These are phyloP conservation scores for Elgonia sp. DNA, from an alignment of 2,888 invertebrate species.

Conservation along the genomic window DNA sequence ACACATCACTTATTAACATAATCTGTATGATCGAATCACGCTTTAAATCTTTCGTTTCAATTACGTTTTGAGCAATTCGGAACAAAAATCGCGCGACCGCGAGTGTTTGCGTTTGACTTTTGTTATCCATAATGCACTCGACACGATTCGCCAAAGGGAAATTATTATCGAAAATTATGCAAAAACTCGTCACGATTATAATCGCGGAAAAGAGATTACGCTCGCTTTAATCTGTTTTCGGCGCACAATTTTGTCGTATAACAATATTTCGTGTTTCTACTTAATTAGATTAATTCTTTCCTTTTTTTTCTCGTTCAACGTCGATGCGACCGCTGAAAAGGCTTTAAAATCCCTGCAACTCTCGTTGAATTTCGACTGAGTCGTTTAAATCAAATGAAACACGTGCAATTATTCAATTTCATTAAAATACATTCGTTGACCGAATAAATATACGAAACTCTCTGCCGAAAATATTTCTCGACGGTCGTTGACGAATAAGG, in stretches of 20 bases:
- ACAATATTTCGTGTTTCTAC: slow-evolving; percentile 30
- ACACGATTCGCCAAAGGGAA: slow-evolving; percentile 2
- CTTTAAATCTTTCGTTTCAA: slow-evolving; percentile 41
- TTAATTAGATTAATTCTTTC: slow-evolving; percentile 40
- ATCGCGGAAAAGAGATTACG: slow-evolving; percentile 13
- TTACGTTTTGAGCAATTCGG: slow-evolving; percentile 33
- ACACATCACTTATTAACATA: slow-evolving; percentile 42
- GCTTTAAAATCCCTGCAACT: slow-evolving; percentile 20
- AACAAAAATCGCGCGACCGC: slow-evolving; percentile 9
- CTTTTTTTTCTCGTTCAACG: slow-evolving; percentile 21
- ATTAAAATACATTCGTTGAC: slow-evolving; percentile 44
- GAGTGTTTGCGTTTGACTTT: slow-evolving; percentile 30
- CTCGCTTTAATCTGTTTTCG: slow-evolving; percentile 16
- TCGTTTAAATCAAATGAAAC: slow-evolving; percentile 43
- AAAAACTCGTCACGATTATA: slow-evolving; percentile 8
- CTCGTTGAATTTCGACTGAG: slow-evolving; percentile 37
- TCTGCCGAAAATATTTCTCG: slow-evolving; percentile 11
- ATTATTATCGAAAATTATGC: slow-evolving; percentile 12
- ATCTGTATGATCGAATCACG: slow-evolving; percentile 52
- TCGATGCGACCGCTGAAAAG: slow-evolving; percentile 6
- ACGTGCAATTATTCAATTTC: slow-evolving; percentile 48
- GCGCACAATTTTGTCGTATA: slow-evolving; percentile 4
- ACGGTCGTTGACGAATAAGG: too few species aligned
- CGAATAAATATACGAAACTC: slow-evolving; percentile 33
- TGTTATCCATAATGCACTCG: slow-evolving; percentile 34